Conservation (phyloP, 2,797 vertebrate genomes). For the Notamacropus eugenii region DNA sequence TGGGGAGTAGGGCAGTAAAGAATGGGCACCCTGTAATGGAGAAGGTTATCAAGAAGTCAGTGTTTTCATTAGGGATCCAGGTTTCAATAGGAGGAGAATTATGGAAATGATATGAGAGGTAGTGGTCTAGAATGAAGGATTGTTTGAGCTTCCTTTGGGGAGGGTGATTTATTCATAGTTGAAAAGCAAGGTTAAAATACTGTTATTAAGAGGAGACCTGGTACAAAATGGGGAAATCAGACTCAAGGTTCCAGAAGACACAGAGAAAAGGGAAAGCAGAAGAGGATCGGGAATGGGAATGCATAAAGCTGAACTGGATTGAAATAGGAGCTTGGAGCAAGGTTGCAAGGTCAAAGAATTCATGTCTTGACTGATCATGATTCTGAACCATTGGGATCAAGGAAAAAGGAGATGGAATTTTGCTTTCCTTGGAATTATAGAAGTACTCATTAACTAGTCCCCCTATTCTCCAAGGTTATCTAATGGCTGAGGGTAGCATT, state of each 20-base stretch:
- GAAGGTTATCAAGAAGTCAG: neutral
- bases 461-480: neutral
- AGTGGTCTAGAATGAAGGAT: neutral
- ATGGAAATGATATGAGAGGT: neutral
- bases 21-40: neutral
- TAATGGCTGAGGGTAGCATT: neutral
- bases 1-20: neutral
- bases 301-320: neutral
- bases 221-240: neutral
- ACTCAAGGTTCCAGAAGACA: neutral
- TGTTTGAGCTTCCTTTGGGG: neutral
- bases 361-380: neutral
- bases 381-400: neutral
- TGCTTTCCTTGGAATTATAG: neutral
- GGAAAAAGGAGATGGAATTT: neutral
- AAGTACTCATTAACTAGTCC: neutral
- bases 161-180: neutral
- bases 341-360: neutral
- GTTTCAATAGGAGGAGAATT: neutral
- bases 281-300: neutral
- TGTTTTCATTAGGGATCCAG: neutral
- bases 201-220: neutral
- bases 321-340: neutral
- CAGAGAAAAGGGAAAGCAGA: neutral
- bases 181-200: neutral